Conservation (phyloP, 2,888 invertebrate species). For the Drosophila aldrichi region DNA sequence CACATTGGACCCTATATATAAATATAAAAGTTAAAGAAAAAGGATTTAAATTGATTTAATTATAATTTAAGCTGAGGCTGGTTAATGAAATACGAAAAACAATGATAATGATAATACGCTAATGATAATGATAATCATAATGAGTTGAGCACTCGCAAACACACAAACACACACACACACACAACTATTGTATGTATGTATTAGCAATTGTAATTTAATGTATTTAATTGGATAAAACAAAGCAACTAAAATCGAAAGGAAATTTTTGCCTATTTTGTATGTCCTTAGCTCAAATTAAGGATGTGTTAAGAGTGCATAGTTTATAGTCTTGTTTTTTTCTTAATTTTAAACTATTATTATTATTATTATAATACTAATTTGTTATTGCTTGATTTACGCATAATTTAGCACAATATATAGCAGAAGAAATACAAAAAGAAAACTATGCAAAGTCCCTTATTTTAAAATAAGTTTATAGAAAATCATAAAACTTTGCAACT, state of each 20-base stretch:
- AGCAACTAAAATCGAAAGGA: slow-evolving; percentile 24
- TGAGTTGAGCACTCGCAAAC: slow-evolving; percentile 40
- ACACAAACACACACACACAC: slow-evolving; percentile 29
- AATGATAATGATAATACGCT: slow-evolving; percentile 57
- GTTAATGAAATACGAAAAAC: slow-evolving; percentile 41
- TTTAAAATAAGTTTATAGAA: slow-evolving; percentile 30
- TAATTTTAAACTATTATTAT: slow-evolving; percentile 56
- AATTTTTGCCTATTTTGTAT: slow-evolving; percentile 29
- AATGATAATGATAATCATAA: slow-evolving; percentile 55
- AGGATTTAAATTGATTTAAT: slow-evolving; percentile 33
- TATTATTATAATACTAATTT: slow-evolving; percentile 63
- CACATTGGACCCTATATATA: slow-evolving; percentile 42
- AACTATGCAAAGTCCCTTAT: slow-evolving; percentile 25
- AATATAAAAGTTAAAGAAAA: slow-evolving; percentile 37
- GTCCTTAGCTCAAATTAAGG: slow-evolving; percentile 48
- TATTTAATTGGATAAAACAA: slow-evolving; percentile 64
- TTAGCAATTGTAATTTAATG: slow-evolving; percentile 79
- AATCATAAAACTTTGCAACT: slow-evolving; percentile 10
- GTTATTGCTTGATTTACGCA: slow-evolving; percentile 71
- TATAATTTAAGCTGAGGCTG: slow-evolving; percentile 55
- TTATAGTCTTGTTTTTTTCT: slow-evolving; percentile 55
- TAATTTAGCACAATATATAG: slow-evolving; percentile 67
- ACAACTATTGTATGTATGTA: slow-evolving; percentile 64
- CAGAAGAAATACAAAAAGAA: slow-evolving; percentile 17
- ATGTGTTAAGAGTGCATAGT: slow-evolving; percentile 54